Conservation (phyloP, 2,888 invertebrate species). For the Elysia crispata region DNA sequence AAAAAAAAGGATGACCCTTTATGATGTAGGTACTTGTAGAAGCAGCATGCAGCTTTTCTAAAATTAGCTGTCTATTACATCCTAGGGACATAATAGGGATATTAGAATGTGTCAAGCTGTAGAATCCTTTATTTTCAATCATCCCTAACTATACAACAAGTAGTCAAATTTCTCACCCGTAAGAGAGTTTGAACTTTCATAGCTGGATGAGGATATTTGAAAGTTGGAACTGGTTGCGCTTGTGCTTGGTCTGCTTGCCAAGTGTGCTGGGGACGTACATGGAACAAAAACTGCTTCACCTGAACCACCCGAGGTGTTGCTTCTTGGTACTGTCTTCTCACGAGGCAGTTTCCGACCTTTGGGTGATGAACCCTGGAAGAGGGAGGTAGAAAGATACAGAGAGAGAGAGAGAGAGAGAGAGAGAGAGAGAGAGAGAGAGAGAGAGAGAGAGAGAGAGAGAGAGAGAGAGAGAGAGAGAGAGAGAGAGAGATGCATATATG, state of each 20-base stretch:
- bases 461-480: too few species aligned
- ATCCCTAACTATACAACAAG: too few species aligned
- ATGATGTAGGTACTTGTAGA: background rate
- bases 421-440: too few species aligned
- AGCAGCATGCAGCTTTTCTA: background rate
- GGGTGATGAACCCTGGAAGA: slow-evolving; percentile 65
- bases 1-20: background rate
- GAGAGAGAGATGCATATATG: too few species aligned
- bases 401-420: too few species aligned
- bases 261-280: slow-evolving; percentile 59
- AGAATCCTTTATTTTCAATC: too few species aligned
- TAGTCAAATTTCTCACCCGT: slow-evolving; percentile 63
- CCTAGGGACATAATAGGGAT: too few species aligned
- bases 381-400: background rate
- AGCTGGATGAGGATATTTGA: slow-evolving; percentile 75
- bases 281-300: slow-evolving; percentile 73
- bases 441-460: too few species aligned
- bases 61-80: too few species aligned
- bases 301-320: slow-evolving; percentile 44
- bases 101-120: too few species aligned
- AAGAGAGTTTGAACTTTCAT: slow-evolving; percentile 69
- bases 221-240: slow-evolving; percentile 76
- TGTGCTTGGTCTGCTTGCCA: slow-evolving; percentile 69
- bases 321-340: slow-evolving; percentile 52
- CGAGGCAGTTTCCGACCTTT: slow-evolving; percentile 65